These are phyloP conservation scores for roundworm (Caenorhabditis elegans) DNA, from an alignment of 1,140 invertebrate species.

Conservation along the genomic window DNA sequence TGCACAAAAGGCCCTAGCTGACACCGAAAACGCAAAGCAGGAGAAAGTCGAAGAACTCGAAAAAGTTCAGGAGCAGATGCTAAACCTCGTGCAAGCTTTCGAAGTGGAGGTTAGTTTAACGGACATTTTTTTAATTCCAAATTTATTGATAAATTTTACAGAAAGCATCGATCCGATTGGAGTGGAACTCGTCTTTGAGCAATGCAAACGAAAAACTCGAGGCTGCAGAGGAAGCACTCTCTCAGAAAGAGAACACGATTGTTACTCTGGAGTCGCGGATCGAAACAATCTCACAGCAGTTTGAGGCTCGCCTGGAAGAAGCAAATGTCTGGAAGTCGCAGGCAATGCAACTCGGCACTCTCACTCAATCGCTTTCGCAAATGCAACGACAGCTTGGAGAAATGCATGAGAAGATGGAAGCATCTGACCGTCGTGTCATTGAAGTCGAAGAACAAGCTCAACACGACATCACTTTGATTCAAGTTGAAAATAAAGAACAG, in stretches of 20 bases:
- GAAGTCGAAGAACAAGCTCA: not conserved
- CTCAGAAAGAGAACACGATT: not conserved
- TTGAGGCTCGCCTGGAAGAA: not conserved
- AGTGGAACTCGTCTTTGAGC: not conserved
- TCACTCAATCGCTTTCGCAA: not conserved
- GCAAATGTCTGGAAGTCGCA: not conserved
- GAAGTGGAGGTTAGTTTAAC: not conserved
- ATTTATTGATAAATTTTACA: not conserved
- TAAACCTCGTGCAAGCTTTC: not conserved
- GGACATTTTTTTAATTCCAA: not conserved
- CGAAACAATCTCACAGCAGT: not conserved
- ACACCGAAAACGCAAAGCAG: not conserved
- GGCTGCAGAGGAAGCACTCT: not conserved
- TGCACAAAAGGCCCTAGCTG: not conserved
- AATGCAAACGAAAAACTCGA: not conserved
- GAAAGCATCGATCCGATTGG: not conserved
- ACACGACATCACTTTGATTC: not conserved
- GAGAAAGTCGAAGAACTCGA: not conserved
- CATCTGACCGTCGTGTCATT: not conserved
- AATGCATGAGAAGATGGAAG: not conserved
- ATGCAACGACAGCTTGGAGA: not conserved
- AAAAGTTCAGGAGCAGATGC: not conserved
- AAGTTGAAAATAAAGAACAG: conserved; percentile 3
- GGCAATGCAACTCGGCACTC: not conserved
- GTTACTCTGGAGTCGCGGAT: not conserved